Base-by-base conservation (phyloP, 2,888 invertebrate species). In the Epistrophe eligans region DNA sequence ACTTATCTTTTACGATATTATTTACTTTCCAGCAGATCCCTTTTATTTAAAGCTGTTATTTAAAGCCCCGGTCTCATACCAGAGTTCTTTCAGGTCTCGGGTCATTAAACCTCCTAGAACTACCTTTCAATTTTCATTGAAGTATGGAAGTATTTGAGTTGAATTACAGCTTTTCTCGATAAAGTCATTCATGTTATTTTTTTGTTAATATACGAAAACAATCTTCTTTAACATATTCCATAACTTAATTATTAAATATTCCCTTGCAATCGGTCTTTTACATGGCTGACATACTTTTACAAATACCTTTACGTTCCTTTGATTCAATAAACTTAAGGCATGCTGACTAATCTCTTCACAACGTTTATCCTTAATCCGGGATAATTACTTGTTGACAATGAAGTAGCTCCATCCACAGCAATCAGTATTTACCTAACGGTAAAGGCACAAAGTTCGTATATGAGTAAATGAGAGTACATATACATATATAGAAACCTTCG, bases 371-470 rank as follows among this genome's bases (percentile, higher is more conserved):
- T 40, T 11, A 32, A 72, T 84, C 35, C 28, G 38, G 58, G 58
- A 58, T 84, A 80, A 84, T 84, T 84, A 80, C 71, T 67, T 72
- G 66, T 72, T 77, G 77, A 80, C 80, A 84, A 80, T 80, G 43
- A 38, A 64, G 35, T 5, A 38, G 58, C n/a, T 58, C 35, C 58
- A n/a, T 38, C 5, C 50, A 2, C 35, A 35, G 35, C n/a, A 7
- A 35, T 35, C 35, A 35, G 35, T 1, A 35, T 9, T 13, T 45
- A 3, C 10, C 10, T 32, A 15, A 17, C 17, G 58, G 1, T 11
- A 58, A 57, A 17, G n/a, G n/a, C 17, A 4, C 4, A 50, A 11
- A 11, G 17, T 50, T 5, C 1, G 50, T 19, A 50, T 48, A 48
- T 10, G 17, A 10, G 9, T 24, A n/a, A n/a, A 6, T n/a, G 24